phyloP scores from a whole-genome alignment of 35 echinoderm and acorn worm species.

The Apostichopus japonicus region DNA sequence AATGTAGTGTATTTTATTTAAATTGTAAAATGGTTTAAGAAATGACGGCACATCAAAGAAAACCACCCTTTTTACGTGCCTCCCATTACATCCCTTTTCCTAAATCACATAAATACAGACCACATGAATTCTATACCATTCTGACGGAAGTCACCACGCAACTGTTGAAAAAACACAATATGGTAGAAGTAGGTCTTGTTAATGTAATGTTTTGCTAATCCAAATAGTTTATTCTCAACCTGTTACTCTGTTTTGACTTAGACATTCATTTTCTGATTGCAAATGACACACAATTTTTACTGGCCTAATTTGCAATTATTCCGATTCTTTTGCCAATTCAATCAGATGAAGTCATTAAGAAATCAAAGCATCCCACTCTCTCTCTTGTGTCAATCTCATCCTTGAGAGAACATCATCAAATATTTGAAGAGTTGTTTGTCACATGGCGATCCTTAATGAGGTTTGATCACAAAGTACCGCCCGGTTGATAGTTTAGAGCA shows the following conservation, averaged over 20 bases:
- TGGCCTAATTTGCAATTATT: not conserved
- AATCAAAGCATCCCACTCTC: not conserved
- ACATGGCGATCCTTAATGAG: conserved; percentile 27
- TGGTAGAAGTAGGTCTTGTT: too few relatives aligned
- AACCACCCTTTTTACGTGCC: too few relatives aligned
- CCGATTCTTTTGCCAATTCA: not conserved
- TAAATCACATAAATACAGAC: too few relatives aligned
- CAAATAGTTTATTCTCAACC: not conserved
- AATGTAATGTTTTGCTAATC: not conserved
- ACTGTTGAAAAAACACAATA: too few relatives aligned
- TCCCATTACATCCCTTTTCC: too few relatives aligned
- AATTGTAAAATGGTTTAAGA: too few relatives aligned
- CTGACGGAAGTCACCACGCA: too few relatives aligned
- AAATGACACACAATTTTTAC: conserved; percentile 6
- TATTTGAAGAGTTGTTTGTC: conserved; percentile 33
- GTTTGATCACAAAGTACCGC: not conserved
- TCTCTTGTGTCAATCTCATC: conserved; percentile 5
- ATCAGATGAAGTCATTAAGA: not conserved
- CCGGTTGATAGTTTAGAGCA: not conserved
- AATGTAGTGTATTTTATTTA: too few relatives aligned
- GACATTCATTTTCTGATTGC: not conserved
- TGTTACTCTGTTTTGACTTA: not conserved
- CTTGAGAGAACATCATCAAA: conserved; percentile 26
- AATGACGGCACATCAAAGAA: too few relatives aligned
- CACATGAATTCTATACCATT: too few relatives aligned